Evolutionary conservation across 2,888 invertebrate species (phyloP).

Genomic region (Aphidius colemani): DNA sequence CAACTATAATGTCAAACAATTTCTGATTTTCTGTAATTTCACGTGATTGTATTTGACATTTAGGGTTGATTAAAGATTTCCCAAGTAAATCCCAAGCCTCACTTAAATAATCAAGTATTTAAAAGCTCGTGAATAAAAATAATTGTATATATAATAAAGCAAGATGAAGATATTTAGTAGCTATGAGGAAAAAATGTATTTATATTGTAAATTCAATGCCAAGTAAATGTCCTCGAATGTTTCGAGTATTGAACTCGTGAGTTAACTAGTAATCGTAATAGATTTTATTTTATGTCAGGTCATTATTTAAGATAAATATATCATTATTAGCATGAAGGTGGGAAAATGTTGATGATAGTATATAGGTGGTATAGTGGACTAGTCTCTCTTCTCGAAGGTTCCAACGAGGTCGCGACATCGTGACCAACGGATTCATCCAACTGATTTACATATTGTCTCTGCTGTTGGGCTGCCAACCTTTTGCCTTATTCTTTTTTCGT

Average conservation of each 20-base stretch:
- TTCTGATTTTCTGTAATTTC: conserved; percentile 6
- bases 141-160: background rate
- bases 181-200: background rate
- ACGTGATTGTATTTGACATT: no score
- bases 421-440: conserved; percentile 56
- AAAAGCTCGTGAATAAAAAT: no score
- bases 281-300: conserved; percentile 42
- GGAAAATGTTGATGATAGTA: conserved; percentile 5
- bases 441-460: conserved; percentile 61
- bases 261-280: conserved; percentile 49
- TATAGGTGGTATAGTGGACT: background rate
- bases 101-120: no score
- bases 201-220: background rate
- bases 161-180: background rate
- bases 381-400: conserved; percentile 21
- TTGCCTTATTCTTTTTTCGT: conserved; percentile 19
- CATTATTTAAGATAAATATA: conserved; percentile 42
- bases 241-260: conserved; percentile 34
- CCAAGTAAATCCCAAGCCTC: no score
- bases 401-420: conserved; percentile 59
- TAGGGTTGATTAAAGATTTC: no score
- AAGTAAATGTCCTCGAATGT: no score
- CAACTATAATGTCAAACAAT: conserved; percentile 21
- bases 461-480: conserved; percentile 41
- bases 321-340: conserved; percentile 16